Conservation (phyloP, 2,113 vertebrate species). For the Bothrops jararaca region DNA sequence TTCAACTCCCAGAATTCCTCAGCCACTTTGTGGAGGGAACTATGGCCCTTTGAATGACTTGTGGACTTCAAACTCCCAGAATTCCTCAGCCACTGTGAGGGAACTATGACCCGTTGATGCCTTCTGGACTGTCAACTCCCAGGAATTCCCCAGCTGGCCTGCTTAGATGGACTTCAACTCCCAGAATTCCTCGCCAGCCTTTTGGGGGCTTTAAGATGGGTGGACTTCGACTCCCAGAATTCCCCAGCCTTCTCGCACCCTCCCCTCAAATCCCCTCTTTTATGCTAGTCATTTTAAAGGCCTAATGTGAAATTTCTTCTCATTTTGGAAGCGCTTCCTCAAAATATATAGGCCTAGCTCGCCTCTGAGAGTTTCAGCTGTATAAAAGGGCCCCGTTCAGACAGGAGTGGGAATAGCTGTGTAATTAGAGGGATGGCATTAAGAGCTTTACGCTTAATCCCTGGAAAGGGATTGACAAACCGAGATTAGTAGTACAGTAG, state of each 20-base stretch:
- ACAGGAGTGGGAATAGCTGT: background rate
- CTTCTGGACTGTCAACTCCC: no score
- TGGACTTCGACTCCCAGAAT: background rate
- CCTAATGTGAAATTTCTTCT: background rate
- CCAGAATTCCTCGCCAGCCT: background rate
- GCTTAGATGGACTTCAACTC: no score
- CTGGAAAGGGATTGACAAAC: background rate
- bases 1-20: background rate
- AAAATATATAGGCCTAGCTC: background rate
- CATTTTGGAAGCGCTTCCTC: background rate
- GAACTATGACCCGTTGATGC: no score
- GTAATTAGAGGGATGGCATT: background rate
- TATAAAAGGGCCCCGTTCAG: background rate
- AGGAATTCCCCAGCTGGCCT: background rate
- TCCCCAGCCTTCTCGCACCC: background rate
- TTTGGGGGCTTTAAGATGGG: no score
- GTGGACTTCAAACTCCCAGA: background rate
- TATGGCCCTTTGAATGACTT: no score
- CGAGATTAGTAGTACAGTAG: background rate
- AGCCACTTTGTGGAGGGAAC: no score
- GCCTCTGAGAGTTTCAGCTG: background rate
- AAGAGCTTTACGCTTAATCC: conserved; percentile 4
- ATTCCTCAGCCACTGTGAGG: background rate
- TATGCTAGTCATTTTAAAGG: background rate
- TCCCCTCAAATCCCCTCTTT: background rate